A percentile compares a stretch with the other conserved stretches of the same genome.
These are phyloP conservation scores for Folsomia candida DNA, from an alignment of 2,888 invertebrate genomes.

Conservation along the genomic window DNA sequence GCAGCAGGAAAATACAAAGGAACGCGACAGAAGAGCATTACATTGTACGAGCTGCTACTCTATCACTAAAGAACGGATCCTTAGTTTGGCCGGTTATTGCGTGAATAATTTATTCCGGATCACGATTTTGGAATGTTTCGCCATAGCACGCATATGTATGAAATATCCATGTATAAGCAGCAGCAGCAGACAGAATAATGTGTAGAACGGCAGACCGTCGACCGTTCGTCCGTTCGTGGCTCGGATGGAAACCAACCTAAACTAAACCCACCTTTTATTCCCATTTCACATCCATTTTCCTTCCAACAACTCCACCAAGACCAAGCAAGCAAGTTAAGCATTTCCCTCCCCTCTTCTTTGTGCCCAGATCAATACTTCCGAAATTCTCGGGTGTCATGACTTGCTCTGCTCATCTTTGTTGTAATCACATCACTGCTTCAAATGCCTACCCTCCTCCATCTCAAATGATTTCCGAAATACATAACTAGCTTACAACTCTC, in stretches of 20 bases:
- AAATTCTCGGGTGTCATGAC: constrained; percentile 36
- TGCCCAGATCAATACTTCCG: constrained; percentile 34
- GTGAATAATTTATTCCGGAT: constrained; percentile 50
- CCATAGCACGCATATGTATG: constrained; percentile 17
- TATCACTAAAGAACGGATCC: too few species aligned
- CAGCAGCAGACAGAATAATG: neutral
- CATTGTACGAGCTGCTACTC: too few species aligned
- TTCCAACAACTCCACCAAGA: neutral
- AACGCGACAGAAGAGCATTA: too few species aligned
- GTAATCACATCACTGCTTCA: constrained; percentile 8
- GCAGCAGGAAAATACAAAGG: too few species aligned
- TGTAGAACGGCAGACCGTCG: neutral
- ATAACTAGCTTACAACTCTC: neutral
- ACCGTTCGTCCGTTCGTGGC: neutral
- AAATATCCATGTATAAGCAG: constrained; percentile 12
- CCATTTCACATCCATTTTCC: neutral
- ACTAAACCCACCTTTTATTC: constrained; percentile 8
- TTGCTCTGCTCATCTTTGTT: constrained; percentile 24
- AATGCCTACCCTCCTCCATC: neutral
- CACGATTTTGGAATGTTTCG: constrained; percentile 46
- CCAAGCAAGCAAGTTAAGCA: neutral
- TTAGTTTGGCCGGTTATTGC: constrained; percentile 33
- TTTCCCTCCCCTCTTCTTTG: constrained; percentile 8
- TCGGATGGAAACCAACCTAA: neutral
- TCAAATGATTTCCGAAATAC: neutral